Evolutionary conservation across 2,797 vertebrate species (phyloP).

Genomic region (Sus cebifrons): DNA sequence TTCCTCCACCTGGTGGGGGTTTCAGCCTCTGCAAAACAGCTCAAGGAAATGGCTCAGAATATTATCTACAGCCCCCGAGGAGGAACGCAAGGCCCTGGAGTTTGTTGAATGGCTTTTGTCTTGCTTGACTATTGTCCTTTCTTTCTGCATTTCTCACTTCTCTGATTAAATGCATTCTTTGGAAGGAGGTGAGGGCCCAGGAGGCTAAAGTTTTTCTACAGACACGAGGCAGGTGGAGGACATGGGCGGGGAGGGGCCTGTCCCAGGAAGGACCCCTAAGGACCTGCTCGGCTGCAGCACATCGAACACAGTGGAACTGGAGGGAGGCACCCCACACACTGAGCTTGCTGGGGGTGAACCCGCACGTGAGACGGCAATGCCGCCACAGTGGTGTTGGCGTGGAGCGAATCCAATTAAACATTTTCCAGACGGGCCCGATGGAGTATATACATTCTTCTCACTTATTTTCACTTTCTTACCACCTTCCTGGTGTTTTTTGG

Average conservation of each 20-base stretch:
- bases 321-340: neutral
- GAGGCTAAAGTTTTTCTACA: neutral
- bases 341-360: neutral
- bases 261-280: neutral
- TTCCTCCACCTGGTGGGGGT: too few species aligned
- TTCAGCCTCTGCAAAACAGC: neutral
- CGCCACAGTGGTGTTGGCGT: fast-evolving
- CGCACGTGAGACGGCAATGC: fast-evolving
- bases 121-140: neutral
- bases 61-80: neutral
- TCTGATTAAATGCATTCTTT: neutral
- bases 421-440: neutral
- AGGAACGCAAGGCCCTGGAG: neutral
- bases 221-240: neutral
- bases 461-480: neutral
- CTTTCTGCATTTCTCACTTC: neutral
- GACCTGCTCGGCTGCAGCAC: neutral
- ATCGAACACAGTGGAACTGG: neutral
- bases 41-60: neutral
- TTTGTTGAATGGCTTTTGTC: neutral
- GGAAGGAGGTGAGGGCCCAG: neutral
- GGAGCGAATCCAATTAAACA: neutral
- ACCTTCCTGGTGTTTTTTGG: conserved; percentile 1
- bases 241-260: neutral
- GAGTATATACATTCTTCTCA: neutral